Conservation (phyloP, 2,113 vertebrate genomes). For the Platichthys flesus region DNA sequence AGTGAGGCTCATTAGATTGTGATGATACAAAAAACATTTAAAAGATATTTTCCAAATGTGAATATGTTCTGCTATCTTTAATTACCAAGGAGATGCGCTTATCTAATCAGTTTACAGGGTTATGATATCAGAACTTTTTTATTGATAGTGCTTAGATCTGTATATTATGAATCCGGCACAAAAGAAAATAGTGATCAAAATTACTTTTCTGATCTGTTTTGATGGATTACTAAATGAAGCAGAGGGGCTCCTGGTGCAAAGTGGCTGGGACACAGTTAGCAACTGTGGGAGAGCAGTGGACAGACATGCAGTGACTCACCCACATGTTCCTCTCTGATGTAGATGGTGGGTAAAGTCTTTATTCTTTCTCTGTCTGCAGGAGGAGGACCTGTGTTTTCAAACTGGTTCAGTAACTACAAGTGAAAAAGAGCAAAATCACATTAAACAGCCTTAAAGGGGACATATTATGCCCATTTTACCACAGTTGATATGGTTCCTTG, state of each 20-base stretch:
- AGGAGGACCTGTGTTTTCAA: conserved; percentile 97
- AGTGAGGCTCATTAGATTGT: not conserved
- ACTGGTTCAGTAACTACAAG: conserved; percentile 95
- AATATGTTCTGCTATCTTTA: not conserved
- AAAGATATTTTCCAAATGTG: no score
- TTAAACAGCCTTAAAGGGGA: not conserved
- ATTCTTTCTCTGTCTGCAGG: conserved; percentile 97
- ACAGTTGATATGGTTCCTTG: no score
- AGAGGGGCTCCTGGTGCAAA: not conserved
- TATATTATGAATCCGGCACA: not conserved
- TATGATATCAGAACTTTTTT: not conserved
- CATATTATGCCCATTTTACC: no score
- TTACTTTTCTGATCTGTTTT: not conserved
- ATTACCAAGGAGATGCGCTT: not conserved
- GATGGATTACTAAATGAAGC: not conserved
- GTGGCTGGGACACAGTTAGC: not conserved
- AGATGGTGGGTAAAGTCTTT: conserved; percentile 92
- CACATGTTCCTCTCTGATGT: conserved; percentile 93
- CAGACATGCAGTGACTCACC: conserved; percentile 79
- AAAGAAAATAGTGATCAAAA: not conserved
- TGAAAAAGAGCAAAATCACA: not conserved
- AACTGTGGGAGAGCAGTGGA: not conserved
- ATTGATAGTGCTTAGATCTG: not conserved
- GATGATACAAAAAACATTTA: not conserved
- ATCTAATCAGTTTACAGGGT: not conserved